Evolutionary conservation across 2,888 invertebrate species (phyloP).

Genomic region (Drosophila macrospina): DNA sequence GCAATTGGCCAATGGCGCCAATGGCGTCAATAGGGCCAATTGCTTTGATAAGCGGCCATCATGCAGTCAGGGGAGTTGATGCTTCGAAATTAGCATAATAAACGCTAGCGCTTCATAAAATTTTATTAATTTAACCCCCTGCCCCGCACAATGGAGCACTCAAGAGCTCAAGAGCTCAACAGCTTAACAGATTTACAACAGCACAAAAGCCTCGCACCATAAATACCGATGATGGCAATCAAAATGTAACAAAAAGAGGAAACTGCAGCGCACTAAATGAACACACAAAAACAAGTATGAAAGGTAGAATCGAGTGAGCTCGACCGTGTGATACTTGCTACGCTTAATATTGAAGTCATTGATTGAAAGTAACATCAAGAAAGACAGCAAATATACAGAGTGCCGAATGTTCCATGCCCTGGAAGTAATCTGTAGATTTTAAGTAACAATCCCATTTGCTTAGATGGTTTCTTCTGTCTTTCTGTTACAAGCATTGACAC

Average conservation of each 20-base stretch:
- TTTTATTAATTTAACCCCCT: conserved; percentile 67
- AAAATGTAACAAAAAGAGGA: conserved; percentile 16
- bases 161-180: conserved; percentile 70
- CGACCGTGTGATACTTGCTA: not conserved
- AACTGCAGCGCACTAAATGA: conserved; percentile 17
- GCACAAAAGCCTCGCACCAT: conserved; percentile 53
- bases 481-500: not conserved
- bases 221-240: conserved; percentile 51
- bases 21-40: conserved; percentile 42
- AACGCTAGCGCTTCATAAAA: conserved; percentile 66
- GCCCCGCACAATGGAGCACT: conserved; percentile 44
- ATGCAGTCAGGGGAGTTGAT: conserved; percentile 20
- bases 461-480: not conserved
- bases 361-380: too few species aligned
- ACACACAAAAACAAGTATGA: conserved; percentile 32
- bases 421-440: too few species aligned
- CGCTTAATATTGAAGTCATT: too few species aligned
- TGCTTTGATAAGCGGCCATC: conserved; percentile 72
- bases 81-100: conserved; percentile 72
- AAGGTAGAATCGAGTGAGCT: too few species aligned
- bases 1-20: conserved; percentile 47
- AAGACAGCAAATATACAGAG: too few species aligned
- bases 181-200: conserved; percentile 76
- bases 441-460: too few species aligned
- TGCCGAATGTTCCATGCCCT: too few species aligned